Evolutionary conservation across 2,797 vertebrate genomes (phyloP).

Genomic region (Premnoplex brunnescens): DNA sequence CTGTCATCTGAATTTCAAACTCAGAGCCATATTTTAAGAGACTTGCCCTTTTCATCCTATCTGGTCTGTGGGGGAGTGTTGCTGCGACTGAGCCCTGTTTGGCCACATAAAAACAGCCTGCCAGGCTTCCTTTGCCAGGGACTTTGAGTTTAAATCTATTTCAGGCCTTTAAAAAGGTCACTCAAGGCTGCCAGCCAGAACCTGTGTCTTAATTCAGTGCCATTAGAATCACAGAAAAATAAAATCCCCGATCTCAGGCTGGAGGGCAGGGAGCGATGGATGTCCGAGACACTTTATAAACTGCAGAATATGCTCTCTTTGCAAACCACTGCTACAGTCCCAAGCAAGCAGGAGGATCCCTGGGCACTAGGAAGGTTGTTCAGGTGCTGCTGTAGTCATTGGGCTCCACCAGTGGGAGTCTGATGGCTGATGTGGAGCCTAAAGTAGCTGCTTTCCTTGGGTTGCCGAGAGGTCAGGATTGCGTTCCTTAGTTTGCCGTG

Average conservation of each 20-base stretch:
- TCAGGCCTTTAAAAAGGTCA: conserved; percentile 56
- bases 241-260: neutral
- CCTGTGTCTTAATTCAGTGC: conserved; percentile 41
- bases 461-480: neutral
- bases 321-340: neutral
- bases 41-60: conserved; percentile 57
- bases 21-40: conserved; percentile 34
- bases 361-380: neutral
- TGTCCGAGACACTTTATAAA: neutral
- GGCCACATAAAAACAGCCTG: neutral
- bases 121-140: conserved; percentile 44
- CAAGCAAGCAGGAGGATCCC: neutral
- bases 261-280: neutral
- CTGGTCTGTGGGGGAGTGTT: neutral
- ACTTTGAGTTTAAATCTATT: conserved; percentile 55
- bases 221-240: conserved; percentile 35
- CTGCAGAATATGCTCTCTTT: neutral
- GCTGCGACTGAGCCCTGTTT: neutral
- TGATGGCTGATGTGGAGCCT: neutral
- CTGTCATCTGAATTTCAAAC: conserved; percentile 54
- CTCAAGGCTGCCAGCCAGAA: conserved; percentile 46
- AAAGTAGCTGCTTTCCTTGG: neutral
- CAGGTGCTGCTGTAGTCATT: neutral
- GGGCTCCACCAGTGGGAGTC: neutral
- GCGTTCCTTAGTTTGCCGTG: neutral